Percentiles rank a stretch among this genome's conserved stretches.
Evolutionary conservation across 2,888 invertebrate genomes (phyloP).

Genomic region (Sclerodermus sp.): DNA sequence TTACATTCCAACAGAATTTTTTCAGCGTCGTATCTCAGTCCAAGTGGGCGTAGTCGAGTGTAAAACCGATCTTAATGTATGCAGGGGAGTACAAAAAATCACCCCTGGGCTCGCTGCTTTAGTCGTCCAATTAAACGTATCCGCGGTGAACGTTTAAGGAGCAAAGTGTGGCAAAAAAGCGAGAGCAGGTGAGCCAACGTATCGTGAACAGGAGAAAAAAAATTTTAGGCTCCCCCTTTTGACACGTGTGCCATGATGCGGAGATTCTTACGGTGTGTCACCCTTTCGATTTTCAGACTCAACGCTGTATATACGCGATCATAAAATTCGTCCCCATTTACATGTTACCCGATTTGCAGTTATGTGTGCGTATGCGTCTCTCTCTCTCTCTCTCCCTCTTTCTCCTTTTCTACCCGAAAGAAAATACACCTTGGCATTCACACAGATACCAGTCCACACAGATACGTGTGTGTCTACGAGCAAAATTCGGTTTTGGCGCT

Average conservation of each 20-base stretch:
- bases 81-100: constrained; percentile 16
- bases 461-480: neutral
- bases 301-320: too few species aligned
- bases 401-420: too few species aligned
- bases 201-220: constrained; percentile 21
- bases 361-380: too few species aligned
- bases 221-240: constrained; percentile 12
- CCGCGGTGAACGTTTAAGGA: constrained; percentile 20
- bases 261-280: constrained; percentile 39
- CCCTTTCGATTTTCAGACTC: constrained; percentile 26
- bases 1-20: too few species aligned
- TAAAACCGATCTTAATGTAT: constrained; percentile 28
- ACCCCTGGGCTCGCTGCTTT: constrained; percentile 18
- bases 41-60: constrained; percentile 27
- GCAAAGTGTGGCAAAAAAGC: constrained; percentile 18
- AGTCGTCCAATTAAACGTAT: constrained; percentile 43
- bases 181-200: constrained; percentile 33
- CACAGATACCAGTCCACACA: too few species aligned
- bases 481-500: constrained; percentile 19
- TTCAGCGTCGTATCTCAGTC: neutral
- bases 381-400: too few species aligned
- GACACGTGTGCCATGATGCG: constrained; percentile 49
- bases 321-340: neutral
- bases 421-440: too few species aligned
- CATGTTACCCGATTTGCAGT: neutral